Evolutionary conservation across 2,113 vertebrate species (phyloP).

Genomic region (Varanus salvator): DNA sequence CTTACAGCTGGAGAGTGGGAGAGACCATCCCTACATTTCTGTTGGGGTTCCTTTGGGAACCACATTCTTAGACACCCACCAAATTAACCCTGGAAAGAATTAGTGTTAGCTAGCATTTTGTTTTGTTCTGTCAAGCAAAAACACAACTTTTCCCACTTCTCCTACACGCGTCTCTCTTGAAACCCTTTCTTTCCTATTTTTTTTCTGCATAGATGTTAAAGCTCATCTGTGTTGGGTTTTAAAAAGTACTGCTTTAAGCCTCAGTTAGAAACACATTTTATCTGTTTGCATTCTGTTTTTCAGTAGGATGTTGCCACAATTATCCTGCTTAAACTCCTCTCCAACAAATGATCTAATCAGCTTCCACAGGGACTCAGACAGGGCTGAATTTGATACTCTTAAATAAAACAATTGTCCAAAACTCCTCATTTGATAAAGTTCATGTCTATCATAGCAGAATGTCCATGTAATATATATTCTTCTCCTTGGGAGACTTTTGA

Average conservation of each 20-base stretch:
- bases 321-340: not conserved
- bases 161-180: too few species aligned
- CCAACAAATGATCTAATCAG: not conserved
- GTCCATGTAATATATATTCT: not conserved
- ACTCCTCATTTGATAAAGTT: not conserved
- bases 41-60: not conserved
- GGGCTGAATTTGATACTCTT: not conserved
- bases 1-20: too few species aligned
- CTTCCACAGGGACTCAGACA: not conserved
- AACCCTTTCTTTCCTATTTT: not conserved
- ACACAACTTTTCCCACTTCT: not conserved
- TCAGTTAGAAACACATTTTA: not conserved
- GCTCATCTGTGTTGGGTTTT: not conserved
- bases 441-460: not conserved
- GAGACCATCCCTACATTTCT: not conserved
- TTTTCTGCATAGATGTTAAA: too few species aligned
- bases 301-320: not conserved
- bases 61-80: not conserved
- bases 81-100: not conserved
- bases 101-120: too few species aligned
- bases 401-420: not conserved
- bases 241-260: not conserved
- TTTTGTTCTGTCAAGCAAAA: too few species aligned
- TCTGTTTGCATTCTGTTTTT: not conserved
- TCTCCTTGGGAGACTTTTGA: conserved; percentile 52